Conservation (phyloP, 1,140 invertebrate genomes). For the Bombus terrestris region DNA sequence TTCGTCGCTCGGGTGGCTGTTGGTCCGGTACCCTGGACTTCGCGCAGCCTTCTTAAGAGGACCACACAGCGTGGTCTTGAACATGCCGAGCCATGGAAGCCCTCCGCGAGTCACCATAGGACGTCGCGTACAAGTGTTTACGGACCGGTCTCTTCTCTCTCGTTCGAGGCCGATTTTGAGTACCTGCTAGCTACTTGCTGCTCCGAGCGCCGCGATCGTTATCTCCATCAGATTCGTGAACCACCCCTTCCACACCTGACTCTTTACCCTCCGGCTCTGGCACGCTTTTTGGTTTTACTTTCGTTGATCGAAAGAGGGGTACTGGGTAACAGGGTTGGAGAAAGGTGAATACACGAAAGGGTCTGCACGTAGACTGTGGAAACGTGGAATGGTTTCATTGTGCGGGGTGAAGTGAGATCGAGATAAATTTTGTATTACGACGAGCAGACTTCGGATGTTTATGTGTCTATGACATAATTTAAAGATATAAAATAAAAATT, state of each 20-base stretch:
- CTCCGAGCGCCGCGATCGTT: constrained; percentile 39
- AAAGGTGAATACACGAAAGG: background rate
- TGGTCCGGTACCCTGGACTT: constrained; percentile 12
- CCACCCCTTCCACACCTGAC: background rate
- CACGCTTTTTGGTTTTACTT: background rate
- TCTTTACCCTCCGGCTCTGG: too few species aligned
- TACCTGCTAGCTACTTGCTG: constrained; percentile 62
- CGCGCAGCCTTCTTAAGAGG: constrained; percentile 53
- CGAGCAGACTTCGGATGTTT: too few species aligned
- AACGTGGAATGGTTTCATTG: too few species aligned
- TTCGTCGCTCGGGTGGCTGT: background rate
- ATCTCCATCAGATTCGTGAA: constrained; percentile 54
- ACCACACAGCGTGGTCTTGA: constrained; percentile 71
- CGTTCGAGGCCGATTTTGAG: constrained; percentile 68
- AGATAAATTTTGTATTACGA: too few species aligned
- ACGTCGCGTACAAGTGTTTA: constrained; percentile 69
- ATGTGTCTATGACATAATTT: too few species aligned
- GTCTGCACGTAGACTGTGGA: too few species aligned
- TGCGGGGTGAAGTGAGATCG: too few species aligned
- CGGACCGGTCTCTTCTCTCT: constrained; percentile 51
- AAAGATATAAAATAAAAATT: too few species aligned
- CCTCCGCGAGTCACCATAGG: constrained; percentile 42
- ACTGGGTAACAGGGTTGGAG: background rate
- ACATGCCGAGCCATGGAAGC: constrained; percentile 30
- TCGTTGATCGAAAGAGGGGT: background rate